Conservation (phyloP, 2,797 vertebrate species). For the Danio kyathit region DNA sequence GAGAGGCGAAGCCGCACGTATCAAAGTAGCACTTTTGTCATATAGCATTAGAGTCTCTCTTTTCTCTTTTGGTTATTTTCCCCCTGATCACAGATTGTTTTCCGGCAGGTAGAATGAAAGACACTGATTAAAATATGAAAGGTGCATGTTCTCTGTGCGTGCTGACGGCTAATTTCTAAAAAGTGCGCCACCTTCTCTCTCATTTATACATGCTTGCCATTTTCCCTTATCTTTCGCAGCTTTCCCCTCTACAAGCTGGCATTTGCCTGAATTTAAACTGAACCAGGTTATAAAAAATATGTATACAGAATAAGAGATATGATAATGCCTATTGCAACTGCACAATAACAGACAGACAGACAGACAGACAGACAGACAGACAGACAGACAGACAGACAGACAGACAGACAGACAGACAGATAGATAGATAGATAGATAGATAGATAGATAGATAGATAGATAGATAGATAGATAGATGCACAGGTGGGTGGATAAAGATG, state of each 20-base stretch:
- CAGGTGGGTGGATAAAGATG: no score
- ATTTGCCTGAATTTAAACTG: background rate
- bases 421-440: no score
- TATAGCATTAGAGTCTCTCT: constrained; percentile 75
- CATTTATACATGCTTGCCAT: constrained; percentile 42
- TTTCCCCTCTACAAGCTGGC: constrained; percentile 8
- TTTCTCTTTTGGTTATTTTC: constrained; percentile 69
- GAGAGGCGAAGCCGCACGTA: constrained; percentile 73
- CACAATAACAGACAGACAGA: no score
- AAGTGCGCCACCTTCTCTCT: constrained; percentile 54
- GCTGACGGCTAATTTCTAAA: constrained; percentile 53
- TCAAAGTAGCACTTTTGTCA: constrained; percentile 83
- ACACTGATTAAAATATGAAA: constrained; percentile 76
- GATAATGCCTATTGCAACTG: constrained; percentile 57
- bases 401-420: no score
- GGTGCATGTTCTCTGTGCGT: constrained; percentile 42
- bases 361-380: no score
- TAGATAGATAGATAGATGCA: no score
- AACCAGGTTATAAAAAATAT: constrained; percentile 33
- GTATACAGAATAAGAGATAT: no score
- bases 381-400: no score
- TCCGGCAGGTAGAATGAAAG: constrained; percentile 71
- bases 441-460: no score
- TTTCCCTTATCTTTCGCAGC: constrained; percentile 61
- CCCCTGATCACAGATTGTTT: constrained; percentile 79